Evolutionary conservation across 92 coral and sea anemone genomes (phyloP), one percentile per base, ranked within the genome.

Genomic region (Nematostella vectensis): DNA sequence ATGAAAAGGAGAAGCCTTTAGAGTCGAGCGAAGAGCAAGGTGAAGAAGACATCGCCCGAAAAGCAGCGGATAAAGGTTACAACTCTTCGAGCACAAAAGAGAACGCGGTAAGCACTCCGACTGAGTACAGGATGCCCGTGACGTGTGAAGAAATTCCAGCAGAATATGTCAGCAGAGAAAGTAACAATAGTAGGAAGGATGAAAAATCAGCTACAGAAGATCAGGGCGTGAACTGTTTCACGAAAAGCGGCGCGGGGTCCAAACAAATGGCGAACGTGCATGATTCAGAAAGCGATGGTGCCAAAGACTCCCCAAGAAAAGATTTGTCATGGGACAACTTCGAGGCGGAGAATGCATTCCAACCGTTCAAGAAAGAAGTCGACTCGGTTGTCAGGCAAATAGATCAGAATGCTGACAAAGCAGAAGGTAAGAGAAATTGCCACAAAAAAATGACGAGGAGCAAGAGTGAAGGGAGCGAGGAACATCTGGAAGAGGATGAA

Each of bases 281-380:
- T n/a, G 42, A 19, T 6, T 47, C 59, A 23, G 47, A 55, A 4
- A 20, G 4, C n/a, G 45, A 12, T 40, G 22, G 40, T 17, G 20
- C 22, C 3, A 13, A 12, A 10, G 17, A 6, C 47, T 23, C 22
- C 6, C 25, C 54, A 24, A 60, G 54, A 31, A 60, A n/a, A 28
- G 66, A 60, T 16, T 58, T 85, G 63, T 71, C 95, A 3, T 85
- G 95, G 95, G 95, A 85, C 33, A 28, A 75, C 37, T 80, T 70
- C 27, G 88, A 77, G 3, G 72, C 78, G 25, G 82, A 76, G 13
- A 39, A 37, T 0, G 84, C 95, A 15, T 85, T 75, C 47, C 51
- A 52, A 28, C 55, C 47, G 37, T 85, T 80, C 64, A 75, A 57
- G 31, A 48, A 56, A 0, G 75, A 63, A 15, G 83, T 85, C 55